These are phyloP conservation scores for Tubulanus polymorphus DNA, from an alignment of 2,888 invertebrate species.

Conservation along the genomic window DNA sequence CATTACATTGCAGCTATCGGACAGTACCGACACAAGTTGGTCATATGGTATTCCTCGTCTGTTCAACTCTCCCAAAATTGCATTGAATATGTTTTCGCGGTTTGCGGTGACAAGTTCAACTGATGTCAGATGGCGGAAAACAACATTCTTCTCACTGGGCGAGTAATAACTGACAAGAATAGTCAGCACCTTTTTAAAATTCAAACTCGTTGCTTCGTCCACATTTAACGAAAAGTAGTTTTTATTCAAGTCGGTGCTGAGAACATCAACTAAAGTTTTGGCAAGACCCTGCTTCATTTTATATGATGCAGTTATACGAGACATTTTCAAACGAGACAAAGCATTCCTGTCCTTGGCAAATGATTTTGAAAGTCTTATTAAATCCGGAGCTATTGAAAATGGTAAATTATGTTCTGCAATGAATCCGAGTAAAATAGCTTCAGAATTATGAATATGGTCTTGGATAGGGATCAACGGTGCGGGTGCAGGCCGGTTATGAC, in stretches of 20 bases:
- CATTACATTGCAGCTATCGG: constrained; percentile 1
- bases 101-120: too few relatives aligned
- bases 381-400: constrained; percentile 12
- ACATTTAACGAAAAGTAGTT: constrained; percentile 14
- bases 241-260: constrained; percentile 3
- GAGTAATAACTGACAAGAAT: constrained; percentile 10
- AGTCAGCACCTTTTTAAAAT: constrained; percentile 16
- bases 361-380: constrained; percentile 17
- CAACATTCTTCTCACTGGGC: not conserved
- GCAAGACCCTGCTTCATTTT: constrained; percentile 10
- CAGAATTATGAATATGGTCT: constrained; percentile 14
- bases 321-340: constrained; percentile 12
- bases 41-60: too few relatives aligned
- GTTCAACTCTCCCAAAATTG: too few relatives aligned
- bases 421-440: constrained; percentile 13
- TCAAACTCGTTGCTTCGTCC: constrained; percentile 20
- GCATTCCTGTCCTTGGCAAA: constrained; percentile 16
- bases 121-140: constrained; percentile 7
- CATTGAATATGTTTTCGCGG: too few relatives aligned
- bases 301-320: constrained; percentile 14
- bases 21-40: too few relatives aligned
- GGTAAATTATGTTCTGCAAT: constrained; percentile 16
- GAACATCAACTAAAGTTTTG: constrained; percentile 5
- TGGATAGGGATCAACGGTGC: constrained; percentile 11
- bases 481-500: too few relatives aligned